phyloP scores from a whole-genome alignment of 2,113 vertebrate genomes.

The Oreochromis tanganicae region DNA sequence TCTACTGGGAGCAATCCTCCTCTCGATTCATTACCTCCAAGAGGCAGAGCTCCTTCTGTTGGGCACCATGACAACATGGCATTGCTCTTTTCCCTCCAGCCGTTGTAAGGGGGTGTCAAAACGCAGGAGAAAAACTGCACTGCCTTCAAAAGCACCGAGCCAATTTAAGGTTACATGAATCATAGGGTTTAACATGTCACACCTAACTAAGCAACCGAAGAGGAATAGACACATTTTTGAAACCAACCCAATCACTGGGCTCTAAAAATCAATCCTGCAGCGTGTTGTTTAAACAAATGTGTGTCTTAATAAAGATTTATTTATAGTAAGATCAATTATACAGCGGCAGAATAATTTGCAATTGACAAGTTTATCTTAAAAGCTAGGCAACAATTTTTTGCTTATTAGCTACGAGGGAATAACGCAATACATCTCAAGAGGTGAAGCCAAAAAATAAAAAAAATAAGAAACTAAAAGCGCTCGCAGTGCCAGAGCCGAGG shows the following conservation, averaged over 20 bases:
- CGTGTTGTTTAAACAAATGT: background rate
- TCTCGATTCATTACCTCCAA: slow-evolving; percentile 60
- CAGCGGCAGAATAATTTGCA: background rate
- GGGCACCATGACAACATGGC: slow-evolving; percentile 66
- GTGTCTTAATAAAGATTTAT: background rate
- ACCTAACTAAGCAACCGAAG: background rate
- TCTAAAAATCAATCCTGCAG: background rate
- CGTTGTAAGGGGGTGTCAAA: slow-evolving; percentile 23
- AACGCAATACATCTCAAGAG: background rate
- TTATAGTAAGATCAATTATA: background rate
- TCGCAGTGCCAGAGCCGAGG: background rate
- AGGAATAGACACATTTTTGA: background rate
- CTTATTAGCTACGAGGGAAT: background rate
- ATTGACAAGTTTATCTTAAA: slow-evolving; percentile 6
- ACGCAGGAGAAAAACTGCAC: slow-evolving; percentile 33
- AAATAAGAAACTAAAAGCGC: background rate
- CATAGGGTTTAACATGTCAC: slow-evolving; percentile 5
- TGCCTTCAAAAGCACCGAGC: slow-evolving; percentile 22
- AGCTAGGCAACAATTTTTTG: background rate
- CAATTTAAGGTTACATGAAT: slow-evolving; percentile 41
- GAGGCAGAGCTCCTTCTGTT: slow-evolving; percentile 51
- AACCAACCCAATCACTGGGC: background rate
- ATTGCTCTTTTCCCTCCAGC: slow-evolving; percentile 46
- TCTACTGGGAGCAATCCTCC: slow-evolving; percentile 59
- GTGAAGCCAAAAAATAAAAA: background rate